phyloP scores from a whole-genome alignment of 2,888 invertebrate genomes.

The Hecatera dysodea region DNA sequence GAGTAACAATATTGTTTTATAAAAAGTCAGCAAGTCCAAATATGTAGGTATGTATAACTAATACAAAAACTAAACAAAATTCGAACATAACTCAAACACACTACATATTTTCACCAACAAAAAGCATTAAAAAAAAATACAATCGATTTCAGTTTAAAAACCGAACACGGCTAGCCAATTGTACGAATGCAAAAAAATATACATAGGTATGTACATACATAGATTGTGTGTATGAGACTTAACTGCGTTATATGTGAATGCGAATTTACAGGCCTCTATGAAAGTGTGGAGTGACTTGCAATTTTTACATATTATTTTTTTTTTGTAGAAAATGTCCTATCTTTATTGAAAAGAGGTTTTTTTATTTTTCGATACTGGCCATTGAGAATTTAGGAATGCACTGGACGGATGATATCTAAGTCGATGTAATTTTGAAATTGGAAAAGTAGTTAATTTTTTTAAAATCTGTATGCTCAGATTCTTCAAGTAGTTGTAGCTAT shows the following conservation, averaged over 20 bases:
- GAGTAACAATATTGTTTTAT: neutral
- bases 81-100: constrained; percentile 13
- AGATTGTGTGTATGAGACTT: constrained; percentile 37
- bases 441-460: neutral
- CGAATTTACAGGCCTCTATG: constrained; percentile 44
- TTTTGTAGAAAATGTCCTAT: constrained; percentile 58
- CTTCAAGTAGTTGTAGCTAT: too few species aligned
- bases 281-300: constrained; percentile 69
- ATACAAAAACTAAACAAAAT: neutral
- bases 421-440: neutral
- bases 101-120: constrained; percentile 40
- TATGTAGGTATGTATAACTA: neutral
- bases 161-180: constrained; percentile 36
- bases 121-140: constrained; percentile 28
- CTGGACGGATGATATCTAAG: neutral
- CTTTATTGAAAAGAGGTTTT: constrained; percentile 58
- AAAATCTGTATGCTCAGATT: neutral
- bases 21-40: neutral
- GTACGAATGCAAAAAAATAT: constrained; percentile 41
- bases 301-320: constrained; percentile 54
- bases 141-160: constrained; percentile 41
- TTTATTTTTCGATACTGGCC: constrained; percentile 29
- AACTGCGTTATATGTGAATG: constrained; percentile 45
- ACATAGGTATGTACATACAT: constrained; percentile 35
- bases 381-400: constrained; percentile 14